Evolutionary conservation across 2,113 vertebrate genomes (phyloP).

Genomic region (Pelodiscus sinensis): DNA sequence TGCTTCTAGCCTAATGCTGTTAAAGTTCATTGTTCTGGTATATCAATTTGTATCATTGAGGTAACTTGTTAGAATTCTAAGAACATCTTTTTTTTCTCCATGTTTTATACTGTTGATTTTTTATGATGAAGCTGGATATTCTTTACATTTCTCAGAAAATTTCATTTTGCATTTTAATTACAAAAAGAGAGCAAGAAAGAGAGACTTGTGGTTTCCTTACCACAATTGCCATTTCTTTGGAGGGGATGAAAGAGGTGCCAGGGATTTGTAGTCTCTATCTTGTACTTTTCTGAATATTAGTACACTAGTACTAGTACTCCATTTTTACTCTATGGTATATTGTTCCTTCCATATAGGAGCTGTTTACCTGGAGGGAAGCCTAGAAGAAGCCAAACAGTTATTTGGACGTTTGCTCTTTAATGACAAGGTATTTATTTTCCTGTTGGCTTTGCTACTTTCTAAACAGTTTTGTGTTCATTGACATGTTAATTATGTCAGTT

Average conservation of each 20-base stretch:
- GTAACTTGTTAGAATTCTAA: background rate
- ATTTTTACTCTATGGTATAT: background rate
- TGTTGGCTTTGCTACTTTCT: background rate
- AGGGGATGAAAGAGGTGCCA: background rate
- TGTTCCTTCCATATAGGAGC: constrained; percentile 81
- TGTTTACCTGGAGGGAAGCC: constrained; percentile 95
- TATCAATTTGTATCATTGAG: background rate
- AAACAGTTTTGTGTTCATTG: constrained; percentile 4
- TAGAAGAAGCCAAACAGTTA: constrained; percentile 92
- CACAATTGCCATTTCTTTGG: background rate
- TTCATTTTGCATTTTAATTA: background rate
- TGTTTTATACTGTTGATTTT: background rate
- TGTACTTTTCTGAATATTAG: constrained; percentile 49
- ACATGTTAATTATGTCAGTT: background rate
- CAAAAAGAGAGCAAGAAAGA: background rate
- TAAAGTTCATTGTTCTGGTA: constrained; percentile 17
- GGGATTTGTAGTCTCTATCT: background rate
- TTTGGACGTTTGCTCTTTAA: constrained; percentile 97
- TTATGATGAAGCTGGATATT: background rate
- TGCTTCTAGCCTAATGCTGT: background rate
- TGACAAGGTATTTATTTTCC: constrained; percentile 83
- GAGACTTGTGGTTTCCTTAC: constrained; percentile 2
- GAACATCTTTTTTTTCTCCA: background rate
- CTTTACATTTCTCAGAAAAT: background rate
- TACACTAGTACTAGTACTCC: too few species aligned